Percentiles rank a stretch among this genome's conserved stretches.
phyloP scores from a whole-genome alignment of 2,888 invertebrate genomes.

The Sepiola atlantica region DNA sequence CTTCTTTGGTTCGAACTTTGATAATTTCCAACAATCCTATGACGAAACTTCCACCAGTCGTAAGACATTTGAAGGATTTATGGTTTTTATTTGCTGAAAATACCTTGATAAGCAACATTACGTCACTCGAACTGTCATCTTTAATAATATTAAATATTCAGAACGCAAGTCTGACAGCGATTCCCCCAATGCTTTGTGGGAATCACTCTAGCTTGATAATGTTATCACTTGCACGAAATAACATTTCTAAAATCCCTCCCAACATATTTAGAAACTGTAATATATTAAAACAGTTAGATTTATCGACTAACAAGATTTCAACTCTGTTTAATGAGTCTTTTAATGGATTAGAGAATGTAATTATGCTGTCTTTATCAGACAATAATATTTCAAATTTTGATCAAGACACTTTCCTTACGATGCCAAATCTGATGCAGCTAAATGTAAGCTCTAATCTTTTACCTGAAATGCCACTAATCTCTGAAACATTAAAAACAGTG shows the following conservation, averaged over 20 bases:
- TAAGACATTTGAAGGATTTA: background rate
- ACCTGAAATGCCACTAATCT: background rate
- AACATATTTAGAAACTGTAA: background rate
- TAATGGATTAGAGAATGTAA: background rate
- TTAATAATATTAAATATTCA: background rate
- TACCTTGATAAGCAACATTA: background rate
- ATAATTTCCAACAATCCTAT: background rate
- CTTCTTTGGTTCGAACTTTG: background rate
- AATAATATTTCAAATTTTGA: background rate
- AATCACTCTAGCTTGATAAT: background rate
- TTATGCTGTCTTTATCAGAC: background rate
- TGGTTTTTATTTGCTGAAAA: background rate
- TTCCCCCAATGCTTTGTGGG: background rate
- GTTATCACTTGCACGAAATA: background rate
- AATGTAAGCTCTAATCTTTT: background rate
- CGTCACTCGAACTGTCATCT: background rate
- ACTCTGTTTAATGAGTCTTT: background rate
- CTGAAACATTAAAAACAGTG: background rate
- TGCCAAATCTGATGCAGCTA: background rate
- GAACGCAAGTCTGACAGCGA: background rate
- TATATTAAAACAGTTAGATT: background rate
- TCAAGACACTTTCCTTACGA: background rate
- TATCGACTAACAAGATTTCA: background rate
- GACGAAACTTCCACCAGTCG: background rate
- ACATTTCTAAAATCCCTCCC: background rate